Conservation (phyloP, 2,888 invertebrate genomes). For the Plagodis pulveraria region DNA sequence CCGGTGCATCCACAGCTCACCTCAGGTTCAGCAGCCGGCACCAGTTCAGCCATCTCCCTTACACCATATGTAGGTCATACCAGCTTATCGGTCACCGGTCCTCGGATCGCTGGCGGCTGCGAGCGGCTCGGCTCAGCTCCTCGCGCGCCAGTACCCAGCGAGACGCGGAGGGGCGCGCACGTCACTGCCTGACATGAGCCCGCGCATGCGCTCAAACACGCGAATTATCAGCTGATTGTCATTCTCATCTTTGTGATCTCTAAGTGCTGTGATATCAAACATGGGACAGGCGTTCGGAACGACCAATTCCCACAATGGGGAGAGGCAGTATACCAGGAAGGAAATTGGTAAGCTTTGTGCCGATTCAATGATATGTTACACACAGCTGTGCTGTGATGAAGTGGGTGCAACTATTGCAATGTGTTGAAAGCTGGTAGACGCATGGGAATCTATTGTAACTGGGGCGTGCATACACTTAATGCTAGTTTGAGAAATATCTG, state of each 20-base stretch:
- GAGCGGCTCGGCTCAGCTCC: conserved; percentile 5
- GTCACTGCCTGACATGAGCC: conserved; percentile 51
- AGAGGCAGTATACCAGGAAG: conserved; percentile 75
- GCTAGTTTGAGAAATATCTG: not conserved
- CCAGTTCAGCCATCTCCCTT: conserved; percentile 44
- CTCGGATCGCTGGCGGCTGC: not conserved
- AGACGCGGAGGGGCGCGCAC: conserved; percentile 55
- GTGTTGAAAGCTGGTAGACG: conserved; percentile 14
- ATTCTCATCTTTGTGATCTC: conserved; percentile 53
- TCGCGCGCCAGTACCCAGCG: conserved; percentile 47
- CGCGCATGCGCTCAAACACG: conserved; percentile 64
- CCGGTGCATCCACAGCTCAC: conserved; percentile 39
- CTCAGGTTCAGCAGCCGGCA: conserved; percentile 24
- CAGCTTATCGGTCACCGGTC: conserved; percentile 50
- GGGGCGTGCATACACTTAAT: conserved; percentile 5
- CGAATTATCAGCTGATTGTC: conserved; percentile 65
- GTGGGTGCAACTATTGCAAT: conserved; percentile 17
- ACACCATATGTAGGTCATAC: conserved; percentile 41
- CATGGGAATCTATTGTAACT: conserved; percentile 14
- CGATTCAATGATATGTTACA: conserved; percentile 7
- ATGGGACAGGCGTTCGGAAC: conserved; percentile 83
- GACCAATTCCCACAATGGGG: conserved; percentile 74
- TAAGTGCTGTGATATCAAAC: conserved; percentile 61
- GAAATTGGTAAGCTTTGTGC: conserved; percentile 68
- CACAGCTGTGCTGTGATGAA: not conserved